Evolutionary conservation across 2,797 vertebrate species (phyloP).

Genomic region (Crenichthys baileyi): DNA sequence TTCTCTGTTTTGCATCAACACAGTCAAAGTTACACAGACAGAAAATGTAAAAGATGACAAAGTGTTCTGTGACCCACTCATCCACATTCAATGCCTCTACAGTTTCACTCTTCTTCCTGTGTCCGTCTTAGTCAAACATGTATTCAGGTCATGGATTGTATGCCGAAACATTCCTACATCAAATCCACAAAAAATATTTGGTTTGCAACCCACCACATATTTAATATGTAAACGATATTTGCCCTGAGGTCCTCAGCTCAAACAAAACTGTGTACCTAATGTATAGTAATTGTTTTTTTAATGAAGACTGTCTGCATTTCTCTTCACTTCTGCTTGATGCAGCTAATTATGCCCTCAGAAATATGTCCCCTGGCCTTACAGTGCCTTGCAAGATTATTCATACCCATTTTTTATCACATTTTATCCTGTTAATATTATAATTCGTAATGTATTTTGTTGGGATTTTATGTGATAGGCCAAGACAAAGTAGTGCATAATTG

Average conservation of each 20-base stretch:
- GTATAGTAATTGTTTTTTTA: conserved; percentile 8
- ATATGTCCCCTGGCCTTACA: not conserved
- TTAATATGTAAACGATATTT: not conserved
- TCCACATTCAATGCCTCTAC: not conserved
- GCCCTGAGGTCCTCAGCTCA: not conserved
- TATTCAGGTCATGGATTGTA: not conserved
- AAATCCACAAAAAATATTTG: not conserved
- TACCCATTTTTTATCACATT: too few species aligned
- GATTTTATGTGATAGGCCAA: not conserved
- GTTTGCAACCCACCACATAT: not conserved
- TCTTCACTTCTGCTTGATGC: conserved; percentile 25
- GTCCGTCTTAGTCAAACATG: not conserved
- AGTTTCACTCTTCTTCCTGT: not conserved
- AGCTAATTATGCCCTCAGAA: conserved; percentile 21
- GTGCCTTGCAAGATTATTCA: not conserved
- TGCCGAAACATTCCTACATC: not conserved
- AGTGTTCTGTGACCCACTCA: not conserved
- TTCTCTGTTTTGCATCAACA: not conserved
- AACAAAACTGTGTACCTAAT: conserved; percentile 33
- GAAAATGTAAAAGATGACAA: not conserved
- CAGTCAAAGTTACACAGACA: not conserved
- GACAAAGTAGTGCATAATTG: not conserved
- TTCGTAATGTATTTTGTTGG: not conserved
- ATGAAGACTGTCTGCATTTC: conserved; percentile 26
- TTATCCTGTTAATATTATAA: not conserved